Evolutionary conservation across 2,797 vertebrate species (phyloP).

Genomic region (Nannoperca australis): DNA sequence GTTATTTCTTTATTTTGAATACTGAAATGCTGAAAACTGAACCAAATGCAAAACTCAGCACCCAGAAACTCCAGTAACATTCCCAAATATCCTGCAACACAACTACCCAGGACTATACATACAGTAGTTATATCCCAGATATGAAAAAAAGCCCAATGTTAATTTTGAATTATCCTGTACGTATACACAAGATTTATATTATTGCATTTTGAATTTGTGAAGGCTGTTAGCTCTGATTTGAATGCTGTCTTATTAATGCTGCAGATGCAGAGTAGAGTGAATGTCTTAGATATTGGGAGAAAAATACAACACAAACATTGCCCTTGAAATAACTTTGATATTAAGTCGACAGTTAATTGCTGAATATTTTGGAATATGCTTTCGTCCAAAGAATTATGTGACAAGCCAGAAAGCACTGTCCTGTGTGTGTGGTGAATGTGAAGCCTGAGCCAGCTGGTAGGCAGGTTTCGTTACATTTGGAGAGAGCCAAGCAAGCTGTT

Average conservation of each 20-base stretch:
- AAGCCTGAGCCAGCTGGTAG: neutral
- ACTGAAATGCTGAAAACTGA: slow-evolving; percentile 10
- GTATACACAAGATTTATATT: neutral
- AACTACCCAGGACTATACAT: neutral
- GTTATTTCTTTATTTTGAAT: slow-evolving; percentile 25
- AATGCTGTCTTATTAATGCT: neutral
- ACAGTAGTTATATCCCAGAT: neutral
- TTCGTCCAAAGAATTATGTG: too few relatives aligned
- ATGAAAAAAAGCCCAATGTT: neutral
- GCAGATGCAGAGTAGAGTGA: neutral
- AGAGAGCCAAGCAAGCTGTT: neutral
- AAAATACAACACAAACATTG: slow-evolving; percentile 2
- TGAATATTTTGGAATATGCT: neutral
- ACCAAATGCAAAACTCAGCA: slow-evolving; percentile 22
- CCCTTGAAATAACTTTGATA: neutral
- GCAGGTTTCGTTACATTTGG: neutral
- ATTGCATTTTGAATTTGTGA: neutral
- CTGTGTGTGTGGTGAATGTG: neutral
- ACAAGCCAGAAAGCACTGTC: too few relatives aligned
- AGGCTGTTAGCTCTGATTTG: neutral
- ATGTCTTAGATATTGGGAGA: neutral
- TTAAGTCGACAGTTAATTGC: neutral
- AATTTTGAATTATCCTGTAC: neutral
- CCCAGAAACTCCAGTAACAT: neutral
- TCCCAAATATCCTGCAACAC: slow-evolving; percentile 18